Conservation (phyloP, 2,797 vertebrate genomes). For the Hydrophis major region DNA sequence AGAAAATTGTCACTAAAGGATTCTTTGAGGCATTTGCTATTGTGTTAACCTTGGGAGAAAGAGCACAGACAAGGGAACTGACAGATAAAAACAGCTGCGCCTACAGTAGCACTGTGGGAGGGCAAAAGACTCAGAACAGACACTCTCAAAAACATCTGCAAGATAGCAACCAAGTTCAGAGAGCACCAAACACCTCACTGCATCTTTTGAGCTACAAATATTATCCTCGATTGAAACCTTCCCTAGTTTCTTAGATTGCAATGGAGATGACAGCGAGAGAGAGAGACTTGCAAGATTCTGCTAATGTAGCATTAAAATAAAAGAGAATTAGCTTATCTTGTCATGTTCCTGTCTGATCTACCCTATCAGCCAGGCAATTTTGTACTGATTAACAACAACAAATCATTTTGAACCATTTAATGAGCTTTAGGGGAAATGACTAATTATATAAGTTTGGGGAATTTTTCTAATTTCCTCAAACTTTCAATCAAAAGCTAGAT, state of each 20-base stretch:
- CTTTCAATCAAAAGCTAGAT: not conserved
- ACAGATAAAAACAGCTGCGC: not conserved
- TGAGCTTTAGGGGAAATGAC: not conserved
- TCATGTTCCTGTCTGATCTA: not conserved
- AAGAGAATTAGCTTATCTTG: not conserved
- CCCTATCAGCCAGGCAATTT: not conserved
- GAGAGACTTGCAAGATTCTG: not conserved
- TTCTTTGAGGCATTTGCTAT: not conserved
- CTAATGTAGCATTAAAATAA: not conserved
- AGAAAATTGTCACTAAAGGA: not conserved
- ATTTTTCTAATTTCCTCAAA: not conserved
- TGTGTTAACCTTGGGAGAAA: not conserved
- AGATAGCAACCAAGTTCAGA: not conserved
- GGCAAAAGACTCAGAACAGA: not conserved
- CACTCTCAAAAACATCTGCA: not conserved
- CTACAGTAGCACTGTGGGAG: not conserved
- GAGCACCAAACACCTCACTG: not conserved
- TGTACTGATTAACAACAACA: not conserved
- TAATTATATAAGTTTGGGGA: not conserved
- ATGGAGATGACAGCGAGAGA: not conserved
- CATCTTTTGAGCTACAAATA: not conserved
- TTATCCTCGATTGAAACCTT: not conserved
- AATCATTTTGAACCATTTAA: not conserved
- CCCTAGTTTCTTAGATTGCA: not conserved
- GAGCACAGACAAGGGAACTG: not conserved